Percentiles rank a stretch among this genome's conserved stretches.
phyloP scores from a whole-genome alignment of 2,797 vertebrate genomes.

The Hyperoplus lanceolatus region DNA sequence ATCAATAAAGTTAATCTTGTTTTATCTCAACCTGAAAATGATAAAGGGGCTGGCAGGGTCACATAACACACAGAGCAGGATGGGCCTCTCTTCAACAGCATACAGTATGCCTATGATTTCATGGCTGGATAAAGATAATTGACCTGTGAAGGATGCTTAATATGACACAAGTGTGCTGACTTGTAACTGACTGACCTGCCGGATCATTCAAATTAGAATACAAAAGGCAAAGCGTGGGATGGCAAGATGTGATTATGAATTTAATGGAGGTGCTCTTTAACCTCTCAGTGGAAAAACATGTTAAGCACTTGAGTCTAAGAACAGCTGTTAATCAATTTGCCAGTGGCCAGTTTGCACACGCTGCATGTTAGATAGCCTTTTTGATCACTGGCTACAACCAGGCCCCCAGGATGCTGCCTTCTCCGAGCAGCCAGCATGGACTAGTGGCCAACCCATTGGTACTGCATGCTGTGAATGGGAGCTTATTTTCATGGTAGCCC shows the following conservation, averaged over 20 bases:
- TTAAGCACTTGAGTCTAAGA: constrained; percentile 45
- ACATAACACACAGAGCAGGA: neutral
- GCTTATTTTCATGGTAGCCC: too few relatives aligned
- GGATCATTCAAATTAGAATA: constrained; percentile 34
- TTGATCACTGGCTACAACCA: neutral
- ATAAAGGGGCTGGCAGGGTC: constrained; percentile 20
- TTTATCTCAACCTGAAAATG: constrained; percentile 36
- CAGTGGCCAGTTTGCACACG: constrained; percentile 12
- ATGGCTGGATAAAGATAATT: constrained; percentile 27
- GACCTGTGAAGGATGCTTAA: constrained; percentile 42
- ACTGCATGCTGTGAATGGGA: too few relatives aligned
- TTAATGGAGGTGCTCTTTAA: constrained; percentile 51
- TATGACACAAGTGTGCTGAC: neutral
- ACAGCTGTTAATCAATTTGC: constrained; percentile 46
- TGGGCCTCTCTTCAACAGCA: neutral
- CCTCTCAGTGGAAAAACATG: constrained; percentile 31
- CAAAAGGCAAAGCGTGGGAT: neutral
- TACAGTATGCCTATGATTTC: neutral
- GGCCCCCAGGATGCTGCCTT: too few relatives aligned
- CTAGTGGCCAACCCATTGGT: too few relatives aligned
- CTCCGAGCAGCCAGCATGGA: too few relatives aligned
- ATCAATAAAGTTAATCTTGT: constrained; percentile 38
- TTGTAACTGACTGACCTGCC: constrained; percentile 30
- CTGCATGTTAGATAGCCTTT: constrained; percentile 8
- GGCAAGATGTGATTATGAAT: constrained; percentile 24